Evolutionary conservation across 2,888 invertebrate genomes (phyloP).

Genomic region (Apamea anceps): DNA sequence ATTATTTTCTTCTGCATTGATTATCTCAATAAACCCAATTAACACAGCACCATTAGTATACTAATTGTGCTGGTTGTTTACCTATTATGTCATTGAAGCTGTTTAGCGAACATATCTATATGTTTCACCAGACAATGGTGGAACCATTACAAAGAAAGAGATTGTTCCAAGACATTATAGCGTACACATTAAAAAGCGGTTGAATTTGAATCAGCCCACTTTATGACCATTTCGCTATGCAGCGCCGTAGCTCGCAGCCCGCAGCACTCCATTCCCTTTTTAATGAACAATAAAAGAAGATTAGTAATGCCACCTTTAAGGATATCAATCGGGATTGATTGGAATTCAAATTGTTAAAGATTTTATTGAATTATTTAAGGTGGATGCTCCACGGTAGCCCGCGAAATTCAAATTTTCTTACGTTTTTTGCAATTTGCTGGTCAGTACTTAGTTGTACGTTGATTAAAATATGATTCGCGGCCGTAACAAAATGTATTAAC

Average conservation of each 20-base stretch:
- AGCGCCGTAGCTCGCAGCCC: slow-evolving; percentile 44
- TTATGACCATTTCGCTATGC: slow-evolving; percentile 70
- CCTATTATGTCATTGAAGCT: no score
- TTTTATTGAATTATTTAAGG: slow-evolving; percentile 26
- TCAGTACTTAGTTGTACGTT: no score
- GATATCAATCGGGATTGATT: slow-evolving; percentile 43
- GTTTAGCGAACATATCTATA: not conserved
- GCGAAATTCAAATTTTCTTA: no score
- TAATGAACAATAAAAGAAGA: slow-evolving; percentile 72
- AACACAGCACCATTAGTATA: no score
- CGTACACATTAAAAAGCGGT: slow-evolving; percentile 52
- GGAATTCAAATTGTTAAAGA: slow-evolving; percentile 32
- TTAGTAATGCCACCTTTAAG: slow-evolving; percentile 45
- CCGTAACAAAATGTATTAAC: no score
- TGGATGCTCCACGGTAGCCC: no score
- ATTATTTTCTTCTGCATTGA: no score
- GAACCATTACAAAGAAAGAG: not conserved
- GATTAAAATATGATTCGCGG: no score
- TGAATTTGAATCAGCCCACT: slow-evolving; percentile 60
- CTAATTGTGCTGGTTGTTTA: no score
- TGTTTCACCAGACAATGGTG: not conserved
- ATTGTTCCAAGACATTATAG: slow-evolving; percentile 16
- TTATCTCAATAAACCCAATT: no score
- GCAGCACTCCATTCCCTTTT: slow-evolving; percentile 63
- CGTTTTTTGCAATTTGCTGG: no score